Conservation (phyloP, 2,888 invertebrate genomes). For the Drosophila melanosoma region DNA sequence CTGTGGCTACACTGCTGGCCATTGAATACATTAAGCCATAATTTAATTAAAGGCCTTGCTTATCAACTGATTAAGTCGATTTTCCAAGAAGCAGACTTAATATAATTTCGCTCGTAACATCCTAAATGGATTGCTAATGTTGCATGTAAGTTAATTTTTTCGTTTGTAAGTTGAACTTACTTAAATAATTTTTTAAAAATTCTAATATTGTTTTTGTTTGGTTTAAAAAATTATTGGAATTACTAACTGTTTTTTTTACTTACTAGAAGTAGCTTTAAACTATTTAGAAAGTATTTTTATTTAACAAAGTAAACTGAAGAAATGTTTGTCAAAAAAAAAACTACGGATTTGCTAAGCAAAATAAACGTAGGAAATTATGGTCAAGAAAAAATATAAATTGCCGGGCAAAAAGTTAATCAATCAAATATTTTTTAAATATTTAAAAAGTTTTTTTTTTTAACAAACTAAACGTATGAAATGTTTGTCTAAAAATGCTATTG, state of each 20-base stretch:
- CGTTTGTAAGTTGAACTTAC: background rate
- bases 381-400: too few species aligned
- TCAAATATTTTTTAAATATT: too few species aligned
- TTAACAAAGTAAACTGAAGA: background rate
- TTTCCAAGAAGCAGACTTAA: background rate
- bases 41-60: constrained; percentile 60
- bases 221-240: background rate
- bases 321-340: background rate
- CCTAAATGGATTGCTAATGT: background rate
- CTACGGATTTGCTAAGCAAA: too few species aligned
- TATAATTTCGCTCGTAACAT: background rate
- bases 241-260: background rate
- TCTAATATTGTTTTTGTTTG: background rate
- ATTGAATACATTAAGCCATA: constrained; percentile 61
- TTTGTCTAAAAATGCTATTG: too few species aligned
- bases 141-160: background rate
- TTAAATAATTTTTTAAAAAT: background rate
- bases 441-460: too few species aligned
- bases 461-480: too few species aligned
- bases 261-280: background rate
- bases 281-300: background rate
- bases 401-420: too few species aligned
- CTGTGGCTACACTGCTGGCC: background rate
- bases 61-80: constrained; percentile 14
- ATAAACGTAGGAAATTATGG: too few species aligned